Evolutionary conservation across 1,140 invertebrate genomes (phyloP), one percentile per base, ranked within the genome.

Genomic region (Bilobella aurantiaca): DNA sequence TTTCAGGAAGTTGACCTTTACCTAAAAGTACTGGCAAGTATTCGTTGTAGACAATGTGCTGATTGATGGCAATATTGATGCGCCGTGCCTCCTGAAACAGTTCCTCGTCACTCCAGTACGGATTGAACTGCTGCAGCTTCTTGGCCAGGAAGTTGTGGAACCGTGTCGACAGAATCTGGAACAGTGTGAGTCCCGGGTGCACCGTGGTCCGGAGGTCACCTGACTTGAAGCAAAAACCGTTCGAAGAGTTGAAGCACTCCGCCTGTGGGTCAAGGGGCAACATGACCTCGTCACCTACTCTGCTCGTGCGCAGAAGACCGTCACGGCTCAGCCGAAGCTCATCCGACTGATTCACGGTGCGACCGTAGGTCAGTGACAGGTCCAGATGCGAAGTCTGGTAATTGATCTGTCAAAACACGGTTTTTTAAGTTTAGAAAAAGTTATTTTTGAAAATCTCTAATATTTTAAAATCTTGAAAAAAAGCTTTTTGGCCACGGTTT

Each of bases 11-110:
- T n/a, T n/a, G n/a, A n/a, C n/a, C n/a, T 30, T 67, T 47, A 70
- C 71, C 71, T 2, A 73, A 37, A n/a, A 68, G 28, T 16, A 70
- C 23, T 25, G 71, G 71, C 1, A 79, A 73, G 63, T 74, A 78
- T 64, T 79, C 78, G 56, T 72, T 74, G 69, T 76, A 79, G 3
- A 72, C 75, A 53, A 79, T 77, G 60, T 82, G 79, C 70, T 83
- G 82, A 32, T 77, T 72, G 62, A 80, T 72, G 8, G 78, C 81
- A 31, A 76, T 77, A 1, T 80, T 74, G 46, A 85, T 79, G 62
- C 79, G 74, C 49, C 82, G 69, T 0, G 81, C 74, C 73, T 85
- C 83, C 69, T 85, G 81, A 70, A 76, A 85, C 0, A 84, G 21
- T 29, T 67, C 63, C 68, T 79, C 78, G 64, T 78, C 78, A 53